Evolutionary conservation across 2,113 vertebrate genomes (phyloP).

Genomic region (Thamnophis sirtalis): DNA sequence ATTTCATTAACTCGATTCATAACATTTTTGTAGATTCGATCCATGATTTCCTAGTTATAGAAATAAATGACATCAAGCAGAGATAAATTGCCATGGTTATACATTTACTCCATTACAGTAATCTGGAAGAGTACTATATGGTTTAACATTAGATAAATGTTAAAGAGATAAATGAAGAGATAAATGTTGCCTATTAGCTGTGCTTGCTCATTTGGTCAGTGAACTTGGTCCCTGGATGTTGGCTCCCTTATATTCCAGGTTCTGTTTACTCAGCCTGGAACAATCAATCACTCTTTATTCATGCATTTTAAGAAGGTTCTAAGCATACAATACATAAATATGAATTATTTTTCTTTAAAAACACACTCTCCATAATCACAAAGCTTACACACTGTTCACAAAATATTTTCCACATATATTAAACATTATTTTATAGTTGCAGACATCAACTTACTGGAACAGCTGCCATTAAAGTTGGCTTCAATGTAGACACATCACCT

Average conservation of each 20-base stretch:
- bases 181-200: neutral
- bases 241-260: neutral
- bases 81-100: neutral
- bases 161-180: no score
- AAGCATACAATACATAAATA: neutral
- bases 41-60: conserved; percentile 88
- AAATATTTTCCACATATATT: neutral
- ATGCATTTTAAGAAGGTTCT: neutral
- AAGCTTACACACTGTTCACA: neutral
- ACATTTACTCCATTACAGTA: neutral
- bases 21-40: conserved; percentile 94
- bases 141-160: neutral
- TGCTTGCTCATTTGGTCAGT: neutral
- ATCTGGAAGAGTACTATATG: neutral
- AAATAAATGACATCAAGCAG: conserved; percentile 33
- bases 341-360: neutral
- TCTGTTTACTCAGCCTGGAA: neutral
- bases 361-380: neutral
- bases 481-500: conserved; percentile 85
- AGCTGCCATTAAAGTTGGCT: conserved; percentile 92
- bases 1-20: conserved; percentile 92
- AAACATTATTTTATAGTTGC: neutral
- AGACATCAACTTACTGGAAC: conserved; percentile 82
- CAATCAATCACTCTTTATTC: neutral
- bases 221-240: neutral